These are phyloP conservation scores for Dasypus novemcinctus DNA, from an alignment of 2,113 vertebrate genomes.

Conservation along the genomic window DNA sequence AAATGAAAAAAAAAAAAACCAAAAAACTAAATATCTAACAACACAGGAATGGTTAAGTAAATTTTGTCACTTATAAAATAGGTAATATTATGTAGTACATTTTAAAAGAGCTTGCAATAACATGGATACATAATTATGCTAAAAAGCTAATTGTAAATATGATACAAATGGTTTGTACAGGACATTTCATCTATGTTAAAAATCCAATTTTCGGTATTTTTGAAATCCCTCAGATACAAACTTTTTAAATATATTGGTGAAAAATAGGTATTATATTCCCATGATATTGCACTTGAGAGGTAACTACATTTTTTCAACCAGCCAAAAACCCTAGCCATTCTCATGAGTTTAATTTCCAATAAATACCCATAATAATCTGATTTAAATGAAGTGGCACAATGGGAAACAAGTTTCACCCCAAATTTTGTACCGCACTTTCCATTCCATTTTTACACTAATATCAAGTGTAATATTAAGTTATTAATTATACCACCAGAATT, in stretches of 20 bases:
- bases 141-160: slow-evolving; percentile 28
- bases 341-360: slow-evolving; percentile 1
- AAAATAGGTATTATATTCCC: background rate
- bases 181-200: background rate
- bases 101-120: background rate
- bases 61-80: background rate
- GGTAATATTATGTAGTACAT: background rate
- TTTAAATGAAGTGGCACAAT: background rate
- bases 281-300: background rate
- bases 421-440: background rate
- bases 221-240: background rate
- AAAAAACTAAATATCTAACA: background rate
- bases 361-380: background rate
- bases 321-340: background rate
- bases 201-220: background rate
- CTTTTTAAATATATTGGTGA: background rate
- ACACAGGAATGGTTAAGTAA: background rate
- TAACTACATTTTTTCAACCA: background rate
- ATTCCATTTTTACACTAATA: background rate
- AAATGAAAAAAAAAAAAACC: background rate
- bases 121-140: background rate
- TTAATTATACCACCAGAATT: background rate
- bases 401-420: slow-evolving; percentile 29
- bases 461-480: background rate
- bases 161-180: background rate